Evolutionary conservation across 2,113 vertebrate genomes (phyloP), one percentile per base, ranked within the genome.

Genomic region (Scomber colias): DNA sequence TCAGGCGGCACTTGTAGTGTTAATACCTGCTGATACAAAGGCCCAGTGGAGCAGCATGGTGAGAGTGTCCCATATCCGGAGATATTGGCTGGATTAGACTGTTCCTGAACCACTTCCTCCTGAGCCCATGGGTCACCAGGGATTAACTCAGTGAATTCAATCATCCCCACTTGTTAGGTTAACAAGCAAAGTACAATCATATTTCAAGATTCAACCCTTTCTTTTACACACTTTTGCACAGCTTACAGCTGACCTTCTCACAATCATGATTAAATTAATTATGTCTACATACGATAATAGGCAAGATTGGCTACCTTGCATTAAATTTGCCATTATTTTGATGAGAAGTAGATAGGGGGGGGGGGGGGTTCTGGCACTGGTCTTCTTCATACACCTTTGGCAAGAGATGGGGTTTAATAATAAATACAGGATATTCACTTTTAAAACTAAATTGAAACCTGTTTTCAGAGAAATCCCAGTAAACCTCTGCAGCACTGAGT

Each of bases 161-260:
- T 95, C 91, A 94, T 93, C 90, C 89, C 84, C 81, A 89, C 83
- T 93, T 94, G 93, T 93, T 94, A 93, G 85, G 90, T 92, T 95
- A 95, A 95, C 90, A 93, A 91, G 90, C 87, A 91, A 90, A 80
- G 84, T 86, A 79, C 86, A 94, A 75, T 90, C 82, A 88, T 79
- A 81, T 92, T 87, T 85, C 81, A 70, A 51, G 70, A 86, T 83
- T 75, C 65, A 71, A 73, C 44, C 13, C 68, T 44, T 83, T 69
- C 60, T 1, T 68, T 77, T 54, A 48, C 55, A 71, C 10, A 10
- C 45, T 86, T 68, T 70, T 71, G 35, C 30, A 55, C 16, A 6
- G 12, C 35, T 54, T 16, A 14, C 30, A 53, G 54, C 8, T 60
- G 5, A 35, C 31, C 31, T 27, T 27, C 24, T 35, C 31, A 35